Conservation (phyloP, 2,113 vertebrate species). For the Bettongia penicillata region DNA sequence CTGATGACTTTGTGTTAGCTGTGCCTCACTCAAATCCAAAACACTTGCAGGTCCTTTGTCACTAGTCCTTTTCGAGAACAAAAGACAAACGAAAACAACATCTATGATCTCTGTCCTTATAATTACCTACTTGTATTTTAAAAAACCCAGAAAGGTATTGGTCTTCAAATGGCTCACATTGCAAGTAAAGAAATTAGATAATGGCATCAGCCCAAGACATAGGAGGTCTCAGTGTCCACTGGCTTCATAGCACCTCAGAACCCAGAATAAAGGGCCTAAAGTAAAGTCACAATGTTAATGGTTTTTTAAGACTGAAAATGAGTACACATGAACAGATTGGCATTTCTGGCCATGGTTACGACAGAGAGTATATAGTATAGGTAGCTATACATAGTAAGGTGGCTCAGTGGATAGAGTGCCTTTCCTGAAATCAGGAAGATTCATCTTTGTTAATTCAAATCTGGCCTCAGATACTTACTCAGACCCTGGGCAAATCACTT, state of each 20-base stretch:
- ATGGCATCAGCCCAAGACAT: constrained; percentile 73
- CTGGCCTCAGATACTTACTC: neutral
- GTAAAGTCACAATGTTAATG: constrained; percentile 90
- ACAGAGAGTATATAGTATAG: neutral
- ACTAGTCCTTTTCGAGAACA: too few species aligned
- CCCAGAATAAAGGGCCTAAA: constrained; percentile 86
- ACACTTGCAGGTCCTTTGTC: neutral
- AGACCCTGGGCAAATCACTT: neutral
- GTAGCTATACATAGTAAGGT: neutral
- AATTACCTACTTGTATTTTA: neutral
- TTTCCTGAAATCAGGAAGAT: neutral
- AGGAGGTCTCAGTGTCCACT: constrained; percentile 78
- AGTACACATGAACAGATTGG: neutral
- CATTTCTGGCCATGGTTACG: neutral
- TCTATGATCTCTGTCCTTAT: too few species aligned
- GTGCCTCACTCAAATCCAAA: neutral
- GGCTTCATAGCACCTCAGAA: constrained; percentile 91
- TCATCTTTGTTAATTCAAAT: neutral
- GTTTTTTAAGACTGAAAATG: constrained; percentile 78
- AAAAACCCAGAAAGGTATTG: neutral
- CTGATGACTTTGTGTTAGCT: neutral
- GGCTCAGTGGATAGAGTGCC: neutral
- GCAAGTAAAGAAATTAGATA: neutral
- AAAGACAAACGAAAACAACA: too few species aligned
- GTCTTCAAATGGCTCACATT: neutral